Percentiles rank a stretch among this genome's conserved stretches.
Evolutionary conservation across 2,113 vertebrate genomes (phyloP).

Genomic region (Chloebia gouldiae): DNA sequence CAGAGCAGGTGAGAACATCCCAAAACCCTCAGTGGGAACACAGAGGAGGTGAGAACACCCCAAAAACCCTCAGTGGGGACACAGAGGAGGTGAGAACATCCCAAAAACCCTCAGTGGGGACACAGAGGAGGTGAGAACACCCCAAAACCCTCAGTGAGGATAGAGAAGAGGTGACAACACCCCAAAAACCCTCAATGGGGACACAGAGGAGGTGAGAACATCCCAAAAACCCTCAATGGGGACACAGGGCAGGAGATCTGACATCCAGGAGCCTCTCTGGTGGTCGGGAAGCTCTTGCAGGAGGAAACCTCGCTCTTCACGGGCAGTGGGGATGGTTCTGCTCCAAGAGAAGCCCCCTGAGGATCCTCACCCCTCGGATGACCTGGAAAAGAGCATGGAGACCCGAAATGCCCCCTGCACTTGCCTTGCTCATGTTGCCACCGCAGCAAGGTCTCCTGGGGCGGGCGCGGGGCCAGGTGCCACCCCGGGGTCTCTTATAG

Average conservation of each 20-base stretch:
- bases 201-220: too few relatives aligned
- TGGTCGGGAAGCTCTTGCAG: neutral
- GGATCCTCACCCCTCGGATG: fast-evolving
- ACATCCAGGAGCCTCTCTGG: fast-evolving
- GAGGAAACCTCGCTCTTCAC: neutral
- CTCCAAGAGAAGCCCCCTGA: neutral
- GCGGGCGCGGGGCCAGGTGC: fast-evolving
- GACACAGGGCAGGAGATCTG: neutral
- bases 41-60: neutral
- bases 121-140: too few relatives aligned
- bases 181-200: too few relatives aligned
- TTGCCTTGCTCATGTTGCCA: slow-evolving; percentile 43
- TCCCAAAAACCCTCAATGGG: too few relatives aligned
- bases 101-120: neutral
- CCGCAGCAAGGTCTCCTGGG: fast-evolving
- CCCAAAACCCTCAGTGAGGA: neutral
- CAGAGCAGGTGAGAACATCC: neutral
- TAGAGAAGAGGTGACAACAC: too few relatives aligned
- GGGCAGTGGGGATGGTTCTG: fast-evolving
- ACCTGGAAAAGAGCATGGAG: neutral
- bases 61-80: neutral
- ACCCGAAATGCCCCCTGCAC: neutral
- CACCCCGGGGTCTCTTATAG: neutral
- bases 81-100: neutral
- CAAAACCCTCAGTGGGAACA: neutral